Percentiles rank a stretch among this genome's conserved stretches.
Conservation (phyloP, 2,888 invertebrate genomes). For the Drosophila setosimentum region DNA sequence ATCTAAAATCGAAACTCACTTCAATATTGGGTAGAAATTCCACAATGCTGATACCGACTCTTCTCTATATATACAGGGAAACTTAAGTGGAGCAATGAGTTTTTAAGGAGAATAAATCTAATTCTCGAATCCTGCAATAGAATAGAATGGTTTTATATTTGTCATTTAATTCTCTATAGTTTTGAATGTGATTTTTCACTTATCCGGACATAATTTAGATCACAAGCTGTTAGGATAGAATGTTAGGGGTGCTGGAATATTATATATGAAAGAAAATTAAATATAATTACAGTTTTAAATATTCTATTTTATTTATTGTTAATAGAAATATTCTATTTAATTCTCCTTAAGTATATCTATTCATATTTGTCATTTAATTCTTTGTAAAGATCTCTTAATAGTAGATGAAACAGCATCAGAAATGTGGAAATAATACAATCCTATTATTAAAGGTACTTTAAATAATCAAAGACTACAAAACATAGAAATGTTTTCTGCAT, state of each 20-base stretch:
- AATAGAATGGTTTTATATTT: not conserved
- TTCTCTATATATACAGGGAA: not conserved
- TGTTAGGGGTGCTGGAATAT: no score
- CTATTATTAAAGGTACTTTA: no score
- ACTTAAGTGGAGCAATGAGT: not conserved
- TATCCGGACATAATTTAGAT: no score
- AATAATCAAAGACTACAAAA: no score
- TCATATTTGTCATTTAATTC: not conserved
- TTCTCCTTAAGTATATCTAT: not conserved
- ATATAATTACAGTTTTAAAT: not conserved
- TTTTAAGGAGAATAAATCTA: not conserved
- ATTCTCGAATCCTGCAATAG: not conserved
- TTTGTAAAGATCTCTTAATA: not conserved
- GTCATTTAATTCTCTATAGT: no score
- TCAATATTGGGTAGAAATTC: not conserved
- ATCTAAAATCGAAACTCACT: slow-evolving; percentile 9
- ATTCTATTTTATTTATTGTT: not conserved
- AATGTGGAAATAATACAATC: no score
- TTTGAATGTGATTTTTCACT: no score
- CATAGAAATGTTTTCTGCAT: no score
- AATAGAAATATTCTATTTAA: no score
- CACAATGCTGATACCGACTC: not conserved
- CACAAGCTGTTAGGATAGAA: not conserved
- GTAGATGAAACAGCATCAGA: not conserved
- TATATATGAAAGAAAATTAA: no score